Conservation (phyloP, 64 coral and sea anemone genomes). For the Porites australiensis region DNA sequence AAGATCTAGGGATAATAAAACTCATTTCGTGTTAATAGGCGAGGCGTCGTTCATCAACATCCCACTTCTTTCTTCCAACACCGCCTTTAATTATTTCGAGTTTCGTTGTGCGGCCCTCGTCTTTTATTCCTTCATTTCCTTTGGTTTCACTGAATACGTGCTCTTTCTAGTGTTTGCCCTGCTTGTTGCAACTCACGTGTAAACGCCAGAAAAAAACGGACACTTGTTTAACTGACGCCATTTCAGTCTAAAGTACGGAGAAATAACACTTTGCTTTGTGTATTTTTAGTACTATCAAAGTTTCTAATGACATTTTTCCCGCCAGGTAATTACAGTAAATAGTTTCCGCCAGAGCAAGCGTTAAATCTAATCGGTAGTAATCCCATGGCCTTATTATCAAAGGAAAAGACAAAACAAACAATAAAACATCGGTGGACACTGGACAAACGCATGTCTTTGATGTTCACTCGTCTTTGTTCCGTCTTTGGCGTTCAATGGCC, state of each 20-base stretch:
- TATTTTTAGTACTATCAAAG: background rate
- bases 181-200: background rate
- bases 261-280: too few relatives aligned
- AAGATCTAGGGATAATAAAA: background rate
- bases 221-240: background rate
- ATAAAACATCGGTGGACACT: background rate
- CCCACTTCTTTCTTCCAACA: conserved; percentile 8
- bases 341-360: background rate
- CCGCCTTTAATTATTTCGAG: background rate
- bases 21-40: background rate
- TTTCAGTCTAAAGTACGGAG: background rate
- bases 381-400: background rate
- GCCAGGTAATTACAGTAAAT: background rate
- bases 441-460: background rate
- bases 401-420: conserved; percentile 5
- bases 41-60: background rate
- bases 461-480: background rate
- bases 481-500: background rate
- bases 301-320: conserved; percentile 5
- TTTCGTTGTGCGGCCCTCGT: background rate
- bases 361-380: too few relatives aligned
- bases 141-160: background rate
- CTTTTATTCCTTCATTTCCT: conserved; percentile 29
- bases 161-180: background rate
- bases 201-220: background rate